Conservation (phyloP, 2,888 invertebrate species). For the Lasius platythorax region DNA sequence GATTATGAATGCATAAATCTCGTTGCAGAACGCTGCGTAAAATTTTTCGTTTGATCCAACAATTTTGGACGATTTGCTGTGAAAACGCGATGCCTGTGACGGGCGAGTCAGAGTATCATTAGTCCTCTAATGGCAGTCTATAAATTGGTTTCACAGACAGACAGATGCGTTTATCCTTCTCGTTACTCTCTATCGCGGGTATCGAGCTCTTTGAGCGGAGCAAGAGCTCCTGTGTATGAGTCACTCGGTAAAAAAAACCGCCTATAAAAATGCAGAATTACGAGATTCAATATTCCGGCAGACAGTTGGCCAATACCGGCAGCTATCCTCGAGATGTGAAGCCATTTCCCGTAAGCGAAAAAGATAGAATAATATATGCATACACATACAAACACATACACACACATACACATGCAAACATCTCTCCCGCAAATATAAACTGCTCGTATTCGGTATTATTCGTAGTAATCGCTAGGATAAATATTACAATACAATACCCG, state of each 20-base stretch:
- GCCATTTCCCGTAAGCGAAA: constrained; percentile 29
- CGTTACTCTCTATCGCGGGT: background rate
- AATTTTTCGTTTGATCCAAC: constrained; percentile 10
- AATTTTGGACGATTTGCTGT: background rate
- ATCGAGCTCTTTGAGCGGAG: background rate
- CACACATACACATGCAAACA: background rate
- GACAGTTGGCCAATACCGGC: constrained; percentile 26
- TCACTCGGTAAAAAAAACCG: background rate
- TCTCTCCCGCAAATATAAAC: constrained; percentile 30
- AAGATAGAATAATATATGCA: constrained; percentile 12
- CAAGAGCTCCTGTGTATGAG: constrained; percentile 14
- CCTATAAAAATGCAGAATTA: constrained; percentile 42
- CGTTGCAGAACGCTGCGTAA: background rate
- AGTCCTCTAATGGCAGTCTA: constrained; percentile 23
- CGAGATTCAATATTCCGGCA: constrained; percentile 17
- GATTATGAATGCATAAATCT: constrained; percentile 6
- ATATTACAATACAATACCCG: constrained; percentile 9
- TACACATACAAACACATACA: too few relatives aligned
- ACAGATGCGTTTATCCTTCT: constrained; percentile 18
- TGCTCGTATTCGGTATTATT: constrained; percentile 14
- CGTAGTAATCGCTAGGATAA: constrained; percentile 20
- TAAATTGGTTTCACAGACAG: constrained; percentile 43
- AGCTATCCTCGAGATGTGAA: constrained; percentile 17
- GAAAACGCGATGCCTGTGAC: constrained; percentile 24
- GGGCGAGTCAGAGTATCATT: constrained; percentile 4